A percentile compares a stretch with the other conserved stretches of the same genome.
phyloP scores from a whole-genome alignment of 2,888 invertebrate genomes.

The Pollenia griseotomentosa region DNA sequence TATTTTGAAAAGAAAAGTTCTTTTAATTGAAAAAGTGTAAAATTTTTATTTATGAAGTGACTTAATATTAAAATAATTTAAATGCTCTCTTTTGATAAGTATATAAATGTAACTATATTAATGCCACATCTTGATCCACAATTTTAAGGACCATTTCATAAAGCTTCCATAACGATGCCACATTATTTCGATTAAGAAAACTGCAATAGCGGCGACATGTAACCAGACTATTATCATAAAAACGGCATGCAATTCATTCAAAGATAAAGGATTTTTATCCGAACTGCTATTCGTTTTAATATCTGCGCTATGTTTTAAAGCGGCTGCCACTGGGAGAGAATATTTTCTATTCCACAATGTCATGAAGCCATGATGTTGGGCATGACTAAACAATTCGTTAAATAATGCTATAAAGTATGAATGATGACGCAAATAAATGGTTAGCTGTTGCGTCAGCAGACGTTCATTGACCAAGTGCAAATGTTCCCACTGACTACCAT shows the following conservation, averaged over 20 bases:
- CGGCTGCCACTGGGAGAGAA: background rate
- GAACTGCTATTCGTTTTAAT: background rate
- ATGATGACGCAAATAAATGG: slow-evolving; percentile 77
- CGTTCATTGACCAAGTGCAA: slow-evolving; percentile 78
- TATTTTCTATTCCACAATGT: slow-evolving; percentile 55
- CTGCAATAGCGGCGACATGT: slow-evolving; percentile 68
- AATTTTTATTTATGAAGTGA: no score
- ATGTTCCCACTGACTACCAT: slow-evolving; percentile 73
- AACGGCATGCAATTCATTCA: slow-evolving; percentile 77
- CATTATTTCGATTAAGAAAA: slow-evolving; percentile 67
- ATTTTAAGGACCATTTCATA: background rate
- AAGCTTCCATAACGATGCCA: slow-evolving; percentile 33
- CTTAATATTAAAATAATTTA: no score
- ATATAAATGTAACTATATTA: no score
- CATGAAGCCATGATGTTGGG: slow-evolving; percentile 76
- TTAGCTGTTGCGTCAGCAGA: slow-evolving; percentile 78
- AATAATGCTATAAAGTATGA: slow-evolving; percentile 77
- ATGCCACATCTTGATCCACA: no score
- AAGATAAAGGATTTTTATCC: slow-evolving; percentile 15
- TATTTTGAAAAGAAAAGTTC: no score
- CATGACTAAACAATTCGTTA: slow-evolving; percentile 76
- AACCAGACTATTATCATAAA: slow-evolving; percentile 78
- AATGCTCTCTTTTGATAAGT: no score
- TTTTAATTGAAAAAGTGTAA: no score
- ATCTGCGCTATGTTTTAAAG: background rate